Conservation (phyloP, 2,888 invertebrate genomes). For the Trachelus troglodyta region DNA sequence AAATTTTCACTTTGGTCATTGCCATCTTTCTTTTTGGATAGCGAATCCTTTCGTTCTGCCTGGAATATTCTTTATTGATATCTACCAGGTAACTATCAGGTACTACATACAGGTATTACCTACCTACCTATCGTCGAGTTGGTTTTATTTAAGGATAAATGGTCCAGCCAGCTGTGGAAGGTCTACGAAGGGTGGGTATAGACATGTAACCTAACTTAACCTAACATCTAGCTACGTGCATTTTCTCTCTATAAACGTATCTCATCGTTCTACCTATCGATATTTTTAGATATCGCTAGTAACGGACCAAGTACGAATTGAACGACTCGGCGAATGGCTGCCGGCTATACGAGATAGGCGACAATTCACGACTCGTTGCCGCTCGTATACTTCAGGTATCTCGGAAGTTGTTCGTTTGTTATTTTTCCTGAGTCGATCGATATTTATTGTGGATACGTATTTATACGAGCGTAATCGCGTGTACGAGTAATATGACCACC, state of each 20-base stretch:
- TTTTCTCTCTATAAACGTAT: neutral
- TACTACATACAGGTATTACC: neutral
- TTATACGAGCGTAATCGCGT: neutral
- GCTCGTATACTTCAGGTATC: neutral
- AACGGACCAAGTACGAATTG: neutral
- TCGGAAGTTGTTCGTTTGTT: neutral
- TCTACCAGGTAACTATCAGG: neutral
- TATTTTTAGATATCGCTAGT: neutral
- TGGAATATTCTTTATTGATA: neutral
- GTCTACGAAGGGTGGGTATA: neutral
- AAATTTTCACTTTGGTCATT: too few relatives aligned
- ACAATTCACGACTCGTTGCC: neutral
- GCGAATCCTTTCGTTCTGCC: neutral
- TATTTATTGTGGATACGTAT: neutral
- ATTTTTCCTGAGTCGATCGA: neutral
- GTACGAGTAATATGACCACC: neutral
- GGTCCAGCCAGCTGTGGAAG: neutral
- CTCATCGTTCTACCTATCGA: neutral
- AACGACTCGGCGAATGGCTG: neutral
- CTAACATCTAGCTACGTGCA: neutral
- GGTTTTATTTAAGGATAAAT: neutral
- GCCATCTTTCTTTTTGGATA: neutral
- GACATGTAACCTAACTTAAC: neutral
- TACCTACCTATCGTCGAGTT: neutral
- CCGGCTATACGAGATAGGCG: neutral